Evolutionary conservation across 2,113 vertebrate genomes (phyloP).

Genomic region (Arenaria interpres): DNA sequence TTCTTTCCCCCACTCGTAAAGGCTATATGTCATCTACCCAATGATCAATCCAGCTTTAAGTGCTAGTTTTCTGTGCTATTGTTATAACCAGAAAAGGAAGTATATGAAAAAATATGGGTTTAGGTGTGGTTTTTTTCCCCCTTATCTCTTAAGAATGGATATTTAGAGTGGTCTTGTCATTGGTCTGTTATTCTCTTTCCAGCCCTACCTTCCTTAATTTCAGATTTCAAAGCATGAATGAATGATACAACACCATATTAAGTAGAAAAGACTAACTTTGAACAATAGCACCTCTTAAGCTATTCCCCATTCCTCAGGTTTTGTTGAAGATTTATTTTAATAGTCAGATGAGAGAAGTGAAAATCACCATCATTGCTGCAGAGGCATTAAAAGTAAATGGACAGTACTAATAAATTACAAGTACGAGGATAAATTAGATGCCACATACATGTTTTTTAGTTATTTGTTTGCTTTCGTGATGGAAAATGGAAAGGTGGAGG

Average conservation of each 20-base stretch:
- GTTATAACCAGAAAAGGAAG: conserved; percentile 66
- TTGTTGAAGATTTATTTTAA: conserved; percentile 57
- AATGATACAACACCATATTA: background rate
- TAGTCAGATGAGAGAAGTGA: conserved; percentile 10
- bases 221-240: conserved; percentile 1
- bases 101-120: conserved; percentile 33
- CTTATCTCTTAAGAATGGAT: conserved; percentile 9
- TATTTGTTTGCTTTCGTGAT: conserved; percentile 1
- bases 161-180: conserved; percentile 39
- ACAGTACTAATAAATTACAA: conserved; percentile 62
- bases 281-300: background rate
- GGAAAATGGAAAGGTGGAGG: background rate
- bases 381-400: conserved; percentile 36
- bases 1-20: conserved; percentile 61
- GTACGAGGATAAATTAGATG: conserved; percentile 47
- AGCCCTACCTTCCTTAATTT: background rate
- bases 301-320: background rate
- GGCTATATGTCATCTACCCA: conserved; percentile 70
- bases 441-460: background rate
- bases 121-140: background rate
- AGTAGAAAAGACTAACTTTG: conserved; percentile 33
- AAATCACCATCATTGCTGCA: conserved; percentile 1
- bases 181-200: background rate
- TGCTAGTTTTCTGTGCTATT: conserved; percentile 64
- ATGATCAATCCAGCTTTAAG: conserved; percentile 72